Conservation (phyloP, 2,113 vertebrate genomes). For the Scomber colias region DNA sequence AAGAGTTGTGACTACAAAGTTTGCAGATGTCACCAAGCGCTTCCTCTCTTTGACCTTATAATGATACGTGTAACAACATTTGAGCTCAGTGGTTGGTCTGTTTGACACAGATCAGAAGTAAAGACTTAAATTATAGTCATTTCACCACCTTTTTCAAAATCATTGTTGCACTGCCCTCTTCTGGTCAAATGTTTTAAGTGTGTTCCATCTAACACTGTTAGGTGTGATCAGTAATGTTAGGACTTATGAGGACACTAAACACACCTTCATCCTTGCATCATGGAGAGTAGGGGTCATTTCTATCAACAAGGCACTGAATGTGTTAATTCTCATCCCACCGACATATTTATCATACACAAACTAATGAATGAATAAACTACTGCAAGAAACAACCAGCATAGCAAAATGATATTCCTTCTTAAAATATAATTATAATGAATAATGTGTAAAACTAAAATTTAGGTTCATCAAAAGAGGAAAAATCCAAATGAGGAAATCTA, state of each 20-base stretch:
- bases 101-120: too few relatives aligned
- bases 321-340: too few relatives aligned
- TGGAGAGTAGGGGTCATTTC: neutral
- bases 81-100: too few relatives aligned
- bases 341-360: too few relatives aligned
- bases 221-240: neutral
- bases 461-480: too few relatives aligned
- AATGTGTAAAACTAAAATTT: too few relatives aligned
- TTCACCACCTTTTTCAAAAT: constrained; percentile 8
- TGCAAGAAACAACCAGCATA: too few relatives aligned
- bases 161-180: constrained; percentile 29
- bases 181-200: constrained; percentile 3
- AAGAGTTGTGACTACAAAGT: neutral
- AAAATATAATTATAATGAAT: neutral
- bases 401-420: neutral
- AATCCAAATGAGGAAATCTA: too few relatives aligned
- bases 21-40: neutral
- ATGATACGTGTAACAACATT: neutral
- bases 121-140: too few relatives aligned
- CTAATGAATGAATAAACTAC: too few relatives aligned
- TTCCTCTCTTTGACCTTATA: neutral
- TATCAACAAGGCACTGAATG: neutral
- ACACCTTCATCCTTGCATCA: neutral
- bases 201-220: neutral
- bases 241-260: neutral